A percentile compares a stretch with the other conserved stretches of the same genome.
Conservation (phyloP, 2,113 vertebrate genomes). For the Siphamia tubifer region DNA sequence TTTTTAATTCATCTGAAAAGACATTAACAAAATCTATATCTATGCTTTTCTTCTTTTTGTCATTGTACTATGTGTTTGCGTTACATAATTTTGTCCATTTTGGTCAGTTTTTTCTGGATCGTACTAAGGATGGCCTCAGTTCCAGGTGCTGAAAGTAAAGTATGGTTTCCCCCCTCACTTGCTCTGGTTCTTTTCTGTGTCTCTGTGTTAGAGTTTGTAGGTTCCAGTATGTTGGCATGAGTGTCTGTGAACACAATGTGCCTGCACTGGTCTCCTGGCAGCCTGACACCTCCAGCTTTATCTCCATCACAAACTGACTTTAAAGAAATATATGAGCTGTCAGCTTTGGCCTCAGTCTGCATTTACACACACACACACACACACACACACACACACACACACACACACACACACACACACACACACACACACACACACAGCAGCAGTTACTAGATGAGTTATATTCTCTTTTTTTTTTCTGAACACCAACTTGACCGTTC, state of each 20-base stretch:
- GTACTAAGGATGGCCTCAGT: too few species aligned
- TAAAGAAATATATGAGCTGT: conserved; percentile 55
- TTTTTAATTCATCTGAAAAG: too few species aligned
- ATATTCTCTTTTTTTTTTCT: not conserved
- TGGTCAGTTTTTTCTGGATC: too few species aligned
- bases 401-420: not conserved
- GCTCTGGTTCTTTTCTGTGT: not conserved
- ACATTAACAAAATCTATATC: too few species aligned
- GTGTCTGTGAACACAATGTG: conserved; percentile 51
- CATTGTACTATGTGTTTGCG: too few species aligned
- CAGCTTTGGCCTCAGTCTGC: conserved; percentile 6
- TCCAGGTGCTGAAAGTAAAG: conserved; percentile 57
- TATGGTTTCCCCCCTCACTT: not conserved
- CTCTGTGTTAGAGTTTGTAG: conserved; percentile 32
- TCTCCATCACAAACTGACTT: conserved; percentile 57
- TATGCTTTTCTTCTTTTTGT: too few species aligned
- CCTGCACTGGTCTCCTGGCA: conserved; percentile 54
- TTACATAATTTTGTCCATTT: too few species aligned
- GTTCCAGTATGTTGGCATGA: conserved; percentile 60
- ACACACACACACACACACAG: too few species aligned
- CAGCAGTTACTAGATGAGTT: conserved; percentile 14
- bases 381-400: not conserved
- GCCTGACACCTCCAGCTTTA: conserved; percentile 52
- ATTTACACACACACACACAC: conserved; percentile 11
- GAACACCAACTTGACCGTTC: not conserved